Conservation (phyloP, 2,888 invertebrate species). For the Synergus gifuensis region DNA sequence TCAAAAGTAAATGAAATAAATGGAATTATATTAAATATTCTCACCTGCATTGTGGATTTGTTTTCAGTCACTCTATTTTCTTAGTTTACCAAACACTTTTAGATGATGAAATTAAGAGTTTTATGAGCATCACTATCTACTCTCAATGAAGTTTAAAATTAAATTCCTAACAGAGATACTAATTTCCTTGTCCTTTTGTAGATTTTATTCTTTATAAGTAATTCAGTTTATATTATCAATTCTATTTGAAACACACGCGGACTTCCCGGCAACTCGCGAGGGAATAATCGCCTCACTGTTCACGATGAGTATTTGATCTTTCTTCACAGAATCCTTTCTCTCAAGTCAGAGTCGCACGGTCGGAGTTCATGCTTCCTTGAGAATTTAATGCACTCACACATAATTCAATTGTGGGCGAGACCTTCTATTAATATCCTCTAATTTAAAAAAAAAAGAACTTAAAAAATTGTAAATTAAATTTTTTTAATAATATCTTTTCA, state of each 20-base stretch:
- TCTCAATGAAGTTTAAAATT: not conserved
- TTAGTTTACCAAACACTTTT: not conserved
- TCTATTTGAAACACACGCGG: conserved; percentile 49
- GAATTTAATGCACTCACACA: conserved; percentile 45
- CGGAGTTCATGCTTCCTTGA: conserved; percentile 46
- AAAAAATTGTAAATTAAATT: not conserved
- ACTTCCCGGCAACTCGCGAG: conserved; percentile 56
- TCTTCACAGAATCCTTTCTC: conserved; percentile 60
- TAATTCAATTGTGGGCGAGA: conserved; percentile 16
- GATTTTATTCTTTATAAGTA: not conserved
- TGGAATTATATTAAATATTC: not conserved
- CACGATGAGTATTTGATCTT: conserved; percentile 57
- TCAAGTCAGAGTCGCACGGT: conserved; percentile 48
- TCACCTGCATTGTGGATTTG: conserved; percentile 16
- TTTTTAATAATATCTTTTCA: not conserved
- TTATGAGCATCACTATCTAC: not conserved
- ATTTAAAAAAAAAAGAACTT: not conserved
- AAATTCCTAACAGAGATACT: not conserved
- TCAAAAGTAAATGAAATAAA: not conserved
- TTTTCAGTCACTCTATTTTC: not conserved
- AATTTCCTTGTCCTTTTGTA: not conserved
- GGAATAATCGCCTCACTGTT: conserved; percentile 59
- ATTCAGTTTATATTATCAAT: not conserved
- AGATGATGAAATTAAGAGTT: not conserved
- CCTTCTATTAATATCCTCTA: not conserved